Evolutionary conservation across 2,797 vertebrate genomes (phyloP), one percentile per base, ranked within the genome.

Genomic region (Avahi laniger): DNA sequence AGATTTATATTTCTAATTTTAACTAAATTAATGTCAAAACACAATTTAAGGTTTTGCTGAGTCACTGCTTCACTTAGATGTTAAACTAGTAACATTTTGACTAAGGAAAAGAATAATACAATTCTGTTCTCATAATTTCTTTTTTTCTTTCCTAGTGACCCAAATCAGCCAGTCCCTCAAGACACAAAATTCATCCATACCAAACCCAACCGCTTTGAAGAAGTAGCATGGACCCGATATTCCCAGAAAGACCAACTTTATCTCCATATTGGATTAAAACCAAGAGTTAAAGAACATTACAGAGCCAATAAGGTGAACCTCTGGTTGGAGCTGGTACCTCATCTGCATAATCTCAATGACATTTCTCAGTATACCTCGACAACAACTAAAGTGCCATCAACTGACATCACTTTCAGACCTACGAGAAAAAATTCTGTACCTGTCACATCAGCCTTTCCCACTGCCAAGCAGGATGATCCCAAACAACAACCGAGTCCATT

Each of bases 101-200:
- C 30, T 79, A 82, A 46, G 50, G 48, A 88, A 81, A 90, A 70
- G 15, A 73, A 52, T 50, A 97, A 98, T 95, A 67, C 78, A 91
- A 63, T 14, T 95, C 57, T 98, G 83, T 98, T 95, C 93, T 93
- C 73, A 85, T 85, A 76, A 83, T 89, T 94, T 67, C 11, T 93
- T 93, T 97, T 97, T 87, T 91, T 93, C 81, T 93, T 89, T 96
- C 79, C n/a, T 97, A 99, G 99, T 95, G 99, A 99, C 98, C 99
- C 99, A 93, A 99, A 99, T 98, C 99, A 99, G 98, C 99, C 99
- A 26, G 99, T 99, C 82, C 99, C 99, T 35, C 99, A 99, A 98
- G 99, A 99, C 95, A 99, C 99, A 90, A 99, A 99, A 99, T 99
- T 99, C 97, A 99, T 99, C 96, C 99, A 99, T 97, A 99, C 99